A percentile compares a stretch with the other conserved stretches of the same genome.
Conservation (phyloP, 2,113 vertebrate species). For the Brachyhypopomus occidentalis region DNA sequence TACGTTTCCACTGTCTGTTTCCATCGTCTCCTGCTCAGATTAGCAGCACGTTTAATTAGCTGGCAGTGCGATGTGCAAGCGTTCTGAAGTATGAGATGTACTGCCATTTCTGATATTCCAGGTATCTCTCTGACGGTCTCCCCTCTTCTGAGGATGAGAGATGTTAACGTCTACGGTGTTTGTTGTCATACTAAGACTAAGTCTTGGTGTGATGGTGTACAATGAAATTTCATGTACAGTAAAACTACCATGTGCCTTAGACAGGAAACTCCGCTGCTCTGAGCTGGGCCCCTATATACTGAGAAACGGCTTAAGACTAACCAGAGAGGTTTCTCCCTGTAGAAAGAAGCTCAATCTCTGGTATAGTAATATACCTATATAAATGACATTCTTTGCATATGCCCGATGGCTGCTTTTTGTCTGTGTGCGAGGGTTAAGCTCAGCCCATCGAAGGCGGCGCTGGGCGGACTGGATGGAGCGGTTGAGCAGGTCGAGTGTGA, state of each 20-base stretch:
- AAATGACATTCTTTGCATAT: too few species aligned
- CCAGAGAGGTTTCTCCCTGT: too few species aligned
- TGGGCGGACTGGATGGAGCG: constrained; percentile 66
- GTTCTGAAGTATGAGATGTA: not conserved
- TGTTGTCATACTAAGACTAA: not conserved
- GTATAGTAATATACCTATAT: too few species aligned
- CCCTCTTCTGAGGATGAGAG: not conserved
- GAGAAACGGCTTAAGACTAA: not conserved
- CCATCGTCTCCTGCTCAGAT: constrained; percentile 13
- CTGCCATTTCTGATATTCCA: not conserved
- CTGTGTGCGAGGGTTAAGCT: not conserved
- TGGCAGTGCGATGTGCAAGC: not conserved
- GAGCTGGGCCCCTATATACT: not conserved
- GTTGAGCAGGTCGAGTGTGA: constrained; percentile 67
- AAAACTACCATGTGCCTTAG: too few species aligned
- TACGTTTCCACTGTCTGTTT: constrained; percentile 11
- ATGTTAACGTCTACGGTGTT: not conserved
- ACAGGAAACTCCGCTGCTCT: too few species aligned
- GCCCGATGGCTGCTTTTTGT: not conserved
- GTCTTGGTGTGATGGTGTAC: not conserved
- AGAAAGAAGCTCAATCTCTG: too few species aligned
- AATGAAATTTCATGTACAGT: too few species aligned
- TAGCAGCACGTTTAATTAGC: constrained; percentile 25
- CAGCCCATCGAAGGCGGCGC: constrained; percentile 7
- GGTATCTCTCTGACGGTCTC: not conserved